A percentile compares a stretch with the other conserved stretches of the same genome.
Evolutionary conservation across 2,797 vertebrate species (phyloP).

Genomic region (Apogon hyalosoma): DNA sequence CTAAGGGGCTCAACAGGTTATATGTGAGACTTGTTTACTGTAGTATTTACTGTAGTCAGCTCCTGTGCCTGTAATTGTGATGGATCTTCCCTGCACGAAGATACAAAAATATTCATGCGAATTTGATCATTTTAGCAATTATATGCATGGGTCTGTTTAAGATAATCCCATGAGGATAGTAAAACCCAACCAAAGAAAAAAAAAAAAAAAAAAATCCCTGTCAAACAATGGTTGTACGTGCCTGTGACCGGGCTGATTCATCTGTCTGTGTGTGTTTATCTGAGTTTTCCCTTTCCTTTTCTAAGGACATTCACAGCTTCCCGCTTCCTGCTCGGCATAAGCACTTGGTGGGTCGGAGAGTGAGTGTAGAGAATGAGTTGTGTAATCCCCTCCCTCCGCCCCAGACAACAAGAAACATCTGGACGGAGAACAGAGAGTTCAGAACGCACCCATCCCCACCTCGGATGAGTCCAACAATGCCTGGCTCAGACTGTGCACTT

Average conservation of each 20-base stretch:
- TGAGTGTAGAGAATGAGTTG: conserved; percentile 51
- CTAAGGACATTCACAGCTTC: conserved; percentile 42
- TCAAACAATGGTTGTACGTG: background rate
- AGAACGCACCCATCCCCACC: conserved; percentile 76
- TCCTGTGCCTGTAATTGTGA: too few relatives aligned
- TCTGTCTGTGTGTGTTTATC: conserved; percentile 36
- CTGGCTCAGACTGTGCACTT: conserved; percentile 56
- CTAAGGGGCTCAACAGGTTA: too few relatives aligned
- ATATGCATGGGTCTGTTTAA: too few relatives aligned
- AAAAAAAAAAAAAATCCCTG: too few relatives aligned
- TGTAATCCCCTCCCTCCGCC: conserved; percentile 67
- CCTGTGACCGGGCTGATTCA: conserved; percentile 23
- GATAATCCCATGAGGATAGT: too few relatives aligned
- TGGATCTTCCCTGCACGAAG: too few relatives aligned
- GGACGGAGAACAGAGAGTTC: conserved; percentile 82
- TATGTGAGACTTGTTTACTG: too few relatives aligned
- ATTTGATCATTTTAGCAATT: too few relatives aligned
- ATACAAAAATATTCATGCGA: too few relatives aligned
- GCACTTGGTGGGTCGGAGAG: conserved; percentile 37
- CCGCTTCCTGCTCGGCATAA: conserved; percentile 58
- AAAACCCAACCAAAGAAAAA: too few relatives aligned
- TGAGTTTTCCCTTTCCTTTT: conserved; percentile 30
- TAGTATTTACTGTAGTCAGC: too few relatives aligned
- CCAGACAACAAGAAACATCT: conserved; percentile 86
- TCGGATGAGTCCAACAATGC: conserved; percentile 70